Evolutionary conservation across 2,888 invertebrate species (phyloP).

Genomic region (Drosophila mulleri): DNA sequence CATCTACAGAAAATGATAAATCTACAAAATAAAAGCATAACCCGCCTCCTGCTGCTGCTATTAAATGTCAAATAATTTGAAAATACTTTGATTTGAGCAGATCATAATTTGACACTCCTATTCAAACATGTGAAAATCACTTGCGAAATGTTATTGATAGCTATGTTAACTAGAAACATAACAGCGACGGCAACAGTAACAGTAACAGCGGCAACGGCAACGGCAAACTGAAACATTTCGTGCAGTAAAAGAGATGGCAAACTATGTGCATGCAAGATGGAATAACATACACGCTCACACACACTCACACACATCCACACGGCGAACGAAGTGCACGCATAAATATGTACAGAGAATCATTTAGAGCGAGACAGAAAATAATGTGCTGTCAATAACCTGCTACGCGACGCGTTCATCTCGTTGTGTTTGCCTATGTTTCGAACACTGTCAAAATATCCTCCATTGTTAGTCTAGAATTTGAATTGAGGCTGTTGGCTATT

Average conservation of each 20-base stretch:
- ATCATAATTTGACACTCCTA: background rate
- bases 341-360: background rate
- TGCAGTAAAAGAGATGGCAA: constrained; percentile 11
- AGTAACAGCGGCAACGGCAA: background rate
- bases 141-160: constrained; percentile 1
- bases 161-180: background rate
- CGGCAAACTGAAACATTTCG: background rate
- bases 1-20: too few relatives aligned
- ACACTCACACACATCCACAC: background rate
- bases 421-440: constrained; percentile 43
- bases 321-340: background rate
- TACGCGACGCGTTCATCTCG: constrained; percentile 14
- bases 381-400: constrained; percentile 16
- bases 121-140: background rate
- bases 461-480: constrained; percentile 47
- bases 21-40: too few relatives aligned
- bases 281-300: background rate
- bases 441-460: constrained; percentile 64
- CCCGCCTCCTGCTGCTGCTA: too few relatives aligned
- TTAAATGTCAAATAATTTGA: too few relatives aligned
- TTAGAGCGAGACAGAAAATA: constrained; percentile 21
- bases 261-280: constrained; percentile 5
- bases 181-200: background rate
- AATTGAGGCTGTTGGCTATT: constrained; percentile 39
- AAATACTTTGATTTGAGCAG: too few relatives aligned